A percentile compares a stretch with the other conserved stretches of the same genome.
These are phyloP conservation scores for Trachythela sp. DNA, from an alignment of 64 coral and sea anemone species.

Conservation along the genomic window DNA sequence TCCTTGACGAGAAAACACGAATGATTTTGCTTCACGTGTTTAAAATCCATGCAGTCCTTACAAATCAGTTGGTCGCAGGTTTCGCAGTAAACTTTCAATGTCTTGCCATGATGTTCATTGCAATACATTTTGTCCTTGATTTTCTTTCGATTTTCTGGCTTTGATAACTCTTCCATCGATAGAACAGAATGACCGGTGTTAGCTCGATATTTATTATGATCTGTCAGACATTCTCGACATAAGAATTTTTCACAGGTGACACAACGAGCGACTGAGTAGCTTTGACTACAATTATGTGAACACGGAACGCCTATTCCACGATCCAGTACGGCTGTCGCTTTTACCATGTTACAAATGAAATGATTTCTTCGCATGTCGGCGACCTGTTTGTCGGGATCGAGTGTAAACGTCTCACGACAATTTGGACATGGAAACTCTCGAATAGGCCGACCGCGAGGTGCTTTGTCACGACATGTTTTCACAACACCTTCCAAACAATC, in stretches of 20 bases:
- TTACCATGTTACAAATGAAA: background rate
- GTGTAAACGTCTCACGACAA: too few relatives aligned
- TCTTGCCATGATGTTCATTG: background rate
- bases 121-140: background rate
- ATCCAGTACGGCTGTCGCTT: background rate
- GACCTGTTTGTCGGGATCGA: background rate
- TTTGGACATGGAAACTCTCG: too few relatives aligned
- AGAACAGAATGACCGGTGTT: background rate
- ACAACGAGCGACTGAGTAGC: too few relatives aligned
- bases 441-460: too few relatives aligned
- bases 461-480: too few relatives aligned
- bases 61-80: too few relatives aligned
- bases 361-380: background rate
- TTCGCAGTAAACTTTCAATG: background rate
- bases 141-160: background rate
- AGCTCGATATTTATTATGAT: background rate
- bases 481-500: too few relatives aligned
- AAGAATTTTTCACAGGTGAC: too few relatives aligned
- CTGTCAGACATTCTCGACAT: too few relatives aligned
- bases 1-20: background rate
- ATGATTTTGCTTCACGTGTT: background rate
- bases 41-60: background rate
- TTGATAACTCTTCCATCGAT: too few relatives aligned
- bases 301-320: too few relatives aligned
- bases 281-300: too few relatives aligned